Conservation (phyloP, 2,113 vertebrate genomes). For the Podocnemis expansa region DNA sequence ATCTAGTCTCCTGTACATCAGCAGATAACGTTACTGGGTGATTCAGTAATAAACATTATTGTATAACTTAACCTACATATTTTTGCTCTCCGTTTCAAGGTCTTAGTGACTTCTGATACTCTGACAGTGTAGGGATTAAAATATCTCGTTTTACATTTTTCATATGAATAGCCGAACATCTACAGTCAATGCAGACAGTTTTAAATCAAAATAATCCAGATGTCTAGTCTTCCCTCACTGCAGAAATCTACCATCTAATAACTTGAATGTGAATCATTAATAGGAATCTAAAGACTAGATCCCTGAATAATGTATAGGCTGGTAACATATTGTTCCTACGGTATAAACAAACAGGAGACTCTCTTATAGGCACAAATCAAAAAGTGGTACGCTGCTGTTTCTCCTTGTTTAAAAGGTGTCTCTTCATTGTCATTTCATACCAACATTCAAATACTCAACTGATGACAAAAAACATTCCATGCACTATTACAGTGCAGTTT, state of each 20-base stretch:
- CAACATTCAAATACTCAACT: neutral
- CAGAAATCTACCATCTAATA: too few species aligned
- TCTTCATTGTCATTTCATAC: neutral
- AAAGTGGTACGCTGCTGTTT: neutral
- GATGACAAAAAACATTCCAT: constrained; percentile 38
- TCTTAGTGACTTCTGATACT: neutral
- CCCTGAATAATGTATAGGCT: too few species aligned
- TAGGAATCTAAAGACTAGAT: neutral
- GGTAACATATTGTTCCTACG: neutral
- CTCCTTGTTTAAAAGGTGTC: neutral
- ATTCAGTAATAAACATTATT: neutral
- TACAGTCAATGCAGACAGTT: neutral
- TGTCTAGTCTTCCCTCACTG: too few species aligned
- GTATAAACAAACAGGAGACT: neutral
- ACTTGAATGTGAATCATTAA: neutral
- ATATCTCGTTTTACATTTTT: neutral
- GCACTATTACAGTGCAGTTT: constrained; percentile 57
- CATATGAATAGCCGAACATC: neutral
- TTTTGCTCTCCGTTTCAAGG: neutral
- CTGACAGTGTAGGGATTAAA: neutral
- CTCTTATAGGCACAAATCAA: neutral
- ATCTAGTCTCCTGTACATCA: constrained; percentile 6
- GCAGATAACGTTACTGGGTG: constrained; percentile 10
- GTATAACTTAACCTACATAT: neutral
- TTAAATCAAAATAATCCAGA: neutral